Evolutionary conservation across 2,888 invertebrate species (phyloP).

Genomic region (Spialia ferax): DNA sequence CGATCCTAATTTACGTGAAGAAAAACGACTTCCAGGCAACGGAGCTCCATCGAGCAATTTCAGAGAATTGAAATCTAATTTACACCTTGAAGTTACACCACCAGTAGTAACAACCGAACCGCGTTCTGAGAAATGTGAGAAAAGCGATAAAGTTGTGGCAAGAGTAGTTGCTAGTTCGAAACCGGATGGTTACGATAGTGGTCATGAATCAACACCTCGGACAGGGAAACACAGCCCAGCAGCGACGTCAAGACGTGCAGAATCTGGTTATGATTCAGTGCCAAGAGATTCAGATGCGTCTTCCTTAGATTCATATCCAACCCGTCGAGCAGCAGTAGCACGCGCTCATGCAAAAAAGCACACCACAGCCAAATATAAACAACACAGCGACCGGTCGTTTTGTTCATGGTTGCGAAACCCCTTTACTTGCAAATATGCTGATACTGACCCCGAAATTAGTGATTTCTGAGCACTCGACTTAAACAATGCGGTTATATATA

Average conservation of each 20-base stretch:
- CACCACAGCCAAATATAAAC: slow-evolving; percentile 88
- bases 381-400: slow-evolving; percentile 90
- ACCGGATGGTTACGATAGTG: slow-evolving; percentile 93
- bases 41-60: slow-evolving; percentile 88
- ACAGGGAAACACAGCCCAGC: slow-evolving; percentile 94
- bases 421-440: slow-evolving; percentile 92
- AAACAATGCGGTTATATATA: slow-evolving; percentile 44
- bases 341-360: slow-evolving; percentile 84
- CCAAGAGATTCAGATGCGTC: slow-evolving; percentile 91
- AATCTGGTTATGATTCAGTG: slow-evolving; percentile 97
- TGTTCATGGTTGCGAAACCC: slow-evolving; percentile 92
- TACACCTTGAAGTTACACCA: slow-evolving; percentile 81
- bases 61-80: slow-evolving; percentile 83
- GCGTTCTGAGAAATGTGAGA: slow-evolving; percentile 87
- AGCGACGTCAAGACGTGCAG: slow-evolving; percentile 92
- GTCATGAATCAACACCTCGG: slow-evolving; percentile 93
- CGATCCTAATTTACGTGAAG: slow-evolving; percentile 94
- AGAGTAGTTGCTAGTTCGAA: slow-evolving; percentile 89
- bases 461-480: slow-evolving; percentile 78
- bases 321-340: slow-evolving; percentile 79
- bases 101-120: slow-evolving; percentile 88
- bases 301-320: slow-evolving; percentile 91
- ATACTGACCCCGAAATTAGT: slow-evolving; percentile 90
- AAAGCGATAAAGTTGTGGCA: slow-evolving; percentile 88
- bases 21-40: slow-evolving; percentile 88